These are phyloP conservation scores for Micrasema longulum DNA, from an alignment of 1,140 invertebrate species.

Conservation along the genomic window DNA sequence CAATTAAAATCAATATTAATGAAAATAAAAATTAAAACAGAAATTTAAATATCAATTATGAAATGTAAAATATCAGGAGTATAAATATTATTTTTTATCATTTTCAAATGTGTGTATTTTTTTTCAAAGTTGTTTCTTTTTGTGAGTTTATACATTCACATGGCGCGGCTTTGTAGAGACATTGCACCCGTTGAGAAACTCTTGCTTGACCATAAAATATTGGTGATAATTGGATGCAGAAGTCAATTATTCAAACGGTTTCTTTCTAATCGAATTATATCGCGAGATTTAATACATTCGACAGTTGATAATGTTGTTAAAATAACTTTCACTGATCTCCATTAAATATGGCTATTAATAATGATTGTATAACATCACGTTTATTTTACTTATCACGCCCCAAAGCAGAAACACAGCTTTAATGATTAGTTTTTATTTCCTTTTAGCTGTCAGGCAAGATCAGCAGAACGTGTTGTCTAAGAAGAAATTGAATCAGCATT, in stretches of 20 bases:
- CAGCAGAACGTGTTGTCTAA: background rate
- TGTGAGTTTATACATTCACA: no score
- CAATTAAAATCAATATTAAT: background rate
- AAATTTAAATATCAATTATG: background rate
- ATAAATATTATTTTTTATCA: background rate
- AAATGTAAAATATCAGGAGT: background rate
- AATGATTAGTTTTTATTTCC: slow-evolving; percentile 7
- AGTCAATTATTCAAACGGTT: background rate
- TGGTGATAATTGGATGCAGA: no score
- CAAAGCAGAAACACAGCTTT: background rate
- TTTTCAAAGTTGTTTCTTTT: no score
- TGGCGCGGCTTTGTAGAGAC: no score
- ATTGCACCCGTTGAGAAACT: no score
- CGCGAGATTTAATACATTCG: no score
- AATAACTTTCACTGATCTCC: slow-evolving; percentile 4
- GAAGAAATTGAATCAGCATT: slow-evolving; percentile 11
- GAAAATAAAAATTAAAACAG: background rate
- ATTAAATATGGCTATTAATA: background rate
- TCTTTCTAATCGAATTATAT: slow-evolving; percentile 12
- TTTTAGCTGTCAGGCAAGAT: background rate
- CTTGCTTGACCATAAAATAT: no score
- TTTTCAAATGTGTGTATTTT: no score
- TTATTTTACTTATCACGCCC: slow-evolving; percentile 1
- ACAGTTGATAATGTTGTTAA: background rate
- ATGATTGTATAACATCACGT: slow-evolving; percentile 4